phyloP scores from a whole-genome alignment of 2,113 vertebrate genomes.

The Cairina moschata region DNA sequence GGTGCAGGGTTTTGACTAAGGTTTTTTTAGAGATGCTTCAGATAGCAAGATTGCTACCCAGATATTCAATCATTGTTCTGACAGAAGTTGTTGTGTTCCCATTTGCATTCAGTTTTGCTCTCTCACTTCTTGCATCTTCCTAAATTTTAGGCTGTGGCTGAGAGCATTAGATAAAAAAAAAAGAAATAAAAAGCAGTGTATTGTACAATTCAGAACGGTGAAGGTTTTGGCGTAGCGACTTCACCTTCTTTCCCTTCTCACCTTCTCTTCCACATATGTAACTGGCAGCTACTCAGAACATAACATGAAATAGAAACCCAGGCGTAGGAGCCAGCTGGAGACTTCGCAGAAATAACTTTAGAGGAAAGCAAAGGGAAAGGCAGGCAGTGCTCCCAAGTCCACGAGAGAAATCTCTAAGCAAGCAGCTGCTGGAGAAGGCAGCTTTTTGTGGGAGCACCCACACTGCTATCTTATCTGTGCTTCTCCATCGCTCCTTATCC shows the following conservation, averaged over 20 bases:
- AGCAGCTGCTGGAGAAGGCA: slow-evolving; percentile 45
- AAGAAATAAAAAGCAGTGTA: background rate
- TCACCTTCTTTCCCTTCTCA: background rate
- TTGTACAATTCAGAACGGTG: rapidly evolving
- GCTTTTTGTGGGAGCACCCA: background rate
- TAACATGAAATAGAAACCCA: slow-evolving; percentile 1
- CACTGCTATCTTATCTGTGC: background rate
- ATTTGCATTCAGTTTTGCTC: slow-evolving; percentile 36
- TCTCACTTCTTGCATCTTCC: background rate
- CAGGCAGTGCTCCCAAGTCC: background rate
- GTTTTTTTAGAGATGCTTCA: background rate
- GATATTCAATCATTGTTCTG: background rate
- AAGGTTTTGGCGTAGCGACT: background rate
- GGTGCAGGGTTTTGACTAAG: background rate
- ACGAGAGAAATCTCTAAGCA: background rate
- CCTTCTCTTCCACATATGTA: background rate
- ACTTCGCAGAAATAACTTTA: background rate
- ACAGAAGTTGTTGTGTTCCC: background rate
- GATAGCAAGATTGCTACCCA: background rate
- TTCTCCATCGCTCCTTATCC: background rate
- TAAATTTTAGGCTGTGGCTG: background rate
- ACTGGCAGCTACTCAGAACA: background rate
- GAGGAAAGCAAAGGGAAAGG: slow-evolving; percentile 25
- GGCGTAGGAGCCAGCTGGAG: background rate
- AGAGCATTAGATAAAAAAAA: background rate